Base-by-base conservation (phyloP, 1,140 invertebrate genomes). In the Ceratoteleas bidentatus region DNA sequence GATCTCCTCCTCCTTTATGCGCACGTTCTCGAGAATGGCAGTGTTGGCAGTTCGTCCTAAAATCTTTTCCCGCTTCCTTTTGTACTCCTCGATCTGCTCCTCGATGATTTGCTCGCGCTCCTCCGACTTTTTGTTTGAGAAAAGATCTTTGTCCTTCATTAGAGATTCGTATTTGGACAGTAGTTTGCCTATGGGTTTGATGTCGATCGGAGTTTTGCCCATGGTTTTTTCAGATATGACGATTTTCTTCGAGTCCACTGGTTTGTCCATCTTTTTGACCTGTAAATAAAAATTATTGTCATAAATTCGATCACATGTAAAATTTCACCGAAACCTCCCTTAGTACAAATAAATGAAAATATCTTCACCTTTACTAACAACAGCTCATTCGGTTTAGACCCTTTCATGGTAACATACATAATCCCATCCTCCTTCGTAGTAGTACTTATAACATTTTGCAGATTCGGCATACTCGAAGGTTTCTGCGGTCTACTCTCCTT, bases 11-110 rank as follows among this genome's bases (percentile, higher is more conserved):
- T 68, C 72, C 49, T 65, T 74, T 0, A 75, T 40, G 32, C 40
- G 14, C 0, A 73, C 10, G 32, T 43, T 60, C 0, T 83, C 81
- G 0, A 34, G 6, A 4, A 24, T 24, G n/a, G 61, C 16, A 6
- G 75, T 9, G 32, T 50, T 49, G 0, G 65, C 66, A 6, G 70
- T 60, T 62, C 73, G 69, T 10, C 90, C 90, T 14, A 92, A 57
- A 53, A 92, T 79, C 66, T 91, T 87, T 54, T 90, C 90, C 3
- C 90, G 85, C 40, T 88, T 90, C 60, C 87, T 90, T 69, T 91
- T 91, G 52, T 92, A 91, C 54, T 91, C 86, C 60, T 92, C 90
- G 13, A 92, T 92, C 85, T 92, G 89, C 50, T 91, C 85, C 24
- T 91, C 90, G 16, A 92, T 92, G 66, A 87, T 88, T 15, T 85